These are phyloP conservation scores for Numida meleagris DNA, from an alignment of 2,113 vertebrate species.

Conservation along the genomic window DNA sequence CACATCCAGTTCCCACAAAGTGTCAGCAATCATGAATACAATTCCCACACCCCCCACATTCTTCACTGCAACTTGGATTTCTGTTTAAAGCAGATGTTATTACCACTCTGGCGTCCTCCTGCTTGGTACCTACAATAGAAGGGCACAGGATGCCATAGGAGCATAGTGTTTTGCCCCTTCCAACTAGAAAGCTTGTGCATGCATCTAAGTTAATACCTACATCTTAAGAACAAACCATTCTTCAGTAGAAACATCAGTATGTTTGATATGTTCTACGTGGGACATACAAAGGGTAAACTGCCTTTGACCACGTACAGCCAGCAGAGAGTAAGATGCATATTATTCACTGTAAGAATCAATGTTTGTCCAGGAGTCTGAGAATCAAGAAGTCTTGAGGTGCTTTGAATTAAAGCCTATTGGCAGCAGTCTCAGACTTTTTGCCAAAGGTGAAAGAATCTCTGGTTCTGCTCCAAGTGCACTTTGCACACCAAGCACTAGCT, in stretches of 20 bases:
- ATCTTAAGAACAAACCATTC: neutral
- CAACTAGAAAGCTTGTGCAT: neutral
- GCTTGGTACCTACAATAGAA: slow-evolving; percentile 32
- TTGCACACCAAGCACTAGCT: neutral
- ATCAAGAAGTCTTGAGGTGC: neutral
- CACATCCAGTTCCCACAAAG: neutral
- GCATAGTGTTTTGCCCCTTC: neutral
- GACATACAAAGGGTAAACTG: neutral
- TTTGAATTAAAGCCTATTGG: neutral
- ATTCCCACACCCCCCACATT: neutral
- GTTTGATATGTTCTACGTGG: accelerated
- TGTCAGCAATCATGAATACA: neutral
- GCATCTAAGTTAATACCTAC: neutral
- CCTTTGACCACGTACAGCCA: slow-evolving; percentile 34
- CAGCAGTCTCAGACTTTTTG: neutral
- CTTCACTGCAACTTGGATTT: neutral
- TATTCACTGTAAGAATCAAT: neutral
- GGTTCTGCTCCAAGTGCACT: neutral
- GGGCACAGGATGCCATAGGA: neutral
- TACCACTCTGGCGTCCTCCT: slow-evolving; percentile 11
- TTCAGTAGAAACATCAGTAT: neutral
- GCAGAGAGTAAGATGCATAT: neutral
- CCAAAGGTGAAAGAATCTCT: neutral
- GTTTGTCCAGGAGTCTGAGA: neutral
- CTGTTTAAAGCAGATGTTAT: slow-evolving; percentile 7